A percentile compares a stretch with the other conserved stretches of the same genome.
phyloP scores from a whole-genome alignment of 2,113 vertebrate genomes.

The Neogobius melanostomus region DNA sequence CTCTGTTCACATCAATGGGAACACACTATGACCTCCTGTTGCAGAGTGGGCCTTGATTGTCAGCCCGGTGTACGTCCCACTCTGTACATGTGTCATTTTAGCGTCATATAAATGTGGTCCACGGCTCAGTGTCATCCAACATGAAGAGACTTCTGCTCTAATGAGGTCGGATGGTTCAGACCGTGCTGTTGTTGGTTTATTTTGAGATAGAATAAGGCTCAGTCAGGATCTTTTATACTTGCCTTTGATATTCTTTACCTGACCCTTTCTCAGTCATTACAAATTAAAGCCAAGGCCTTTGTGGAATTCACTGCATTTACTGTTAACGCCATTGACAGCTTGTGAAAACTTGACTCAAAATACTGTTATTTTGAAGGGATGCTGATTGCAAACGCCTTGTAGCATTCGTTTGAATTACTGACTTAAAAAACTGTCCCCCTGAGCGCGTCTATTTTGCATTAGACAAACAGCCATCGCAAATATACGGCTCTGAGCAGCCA shows the following conservation, averaged over 20 bases:
- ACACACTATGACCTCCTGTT: neutral
- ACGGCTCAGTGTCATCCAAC: neutral
- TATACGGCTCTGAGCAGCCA: conserved; percentile 6
- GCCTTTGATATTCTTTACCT: too few relatives aligned
- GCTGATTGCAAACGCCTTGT: neutral
- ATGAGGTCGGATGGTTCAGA: neutral
- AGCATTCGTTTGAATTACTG: neutral
- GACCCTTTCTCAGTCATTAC: too few relatives aligned
- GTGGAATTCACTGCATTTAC: too few relatives aligned
- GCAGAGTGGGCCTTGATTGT: conserved; percentile 4
- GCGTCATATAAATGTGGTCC: neutral
- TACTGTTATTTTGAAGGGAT: neutral
- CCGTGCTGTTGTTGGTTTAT: neutral
- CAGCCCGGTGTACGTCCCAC: neutral
- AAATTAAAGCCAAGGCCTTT: too few relatives aligned
- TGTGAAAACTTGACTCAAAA: neutral
- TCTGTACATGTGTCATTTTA: neutral
- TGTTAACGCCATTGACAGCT: neutral
- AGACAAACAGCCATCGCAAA: conserved; percentile 2
- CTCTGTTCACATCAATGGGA: neutral
- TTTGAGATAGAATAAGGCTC: too few relatives aligned
- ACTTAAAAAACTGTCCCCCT: neutral
- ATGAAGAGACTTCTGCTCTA: neutral
- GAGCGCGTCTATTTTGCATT: conserved; percentile 11
- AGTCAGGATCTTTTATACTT: too few relatives aligned